Evolutionary conservation across 2,113 vertebrate genomes (phyloP).

Genomic region (Athene cunicularia): DNA sequence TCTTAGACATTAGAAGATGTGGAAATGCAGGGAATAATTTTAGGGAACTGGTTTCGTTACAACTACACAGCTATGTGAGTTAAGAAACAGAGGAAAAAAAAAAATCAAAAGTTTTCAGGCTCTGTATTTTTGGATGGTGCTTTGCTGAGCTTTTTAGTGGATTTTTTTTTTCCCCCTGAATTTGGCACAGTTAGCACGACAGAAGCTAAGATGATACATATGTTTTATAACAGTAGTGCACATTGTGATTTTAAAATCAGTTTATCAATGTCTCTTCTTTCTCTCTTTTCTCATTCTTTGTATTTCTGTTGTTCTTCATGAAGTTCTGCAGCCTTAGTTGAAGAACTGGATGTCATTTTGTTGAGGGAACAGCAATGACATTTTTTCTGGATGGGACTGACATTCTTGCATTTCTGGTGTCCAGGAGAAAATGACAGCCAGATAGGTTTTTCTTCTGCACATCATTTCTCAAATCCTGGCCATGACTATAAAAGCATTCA

Average conservation of each 20-base stretch:
- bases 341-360: neutral
- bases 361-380: neutral
- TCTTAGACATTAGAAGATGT: neutral
- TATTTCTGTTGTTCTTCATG: neutral
- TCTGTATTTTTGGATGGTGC: slow-evolving; percentile 33
- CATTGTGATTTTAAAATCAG: slow-evolving; percentile 37
- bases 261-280: slow-evolving; percentile 45
- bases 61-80: neutral
- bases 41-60: neutral
- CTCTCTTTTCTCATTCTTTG: neutral
- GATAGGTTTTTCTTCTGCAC: neutral
- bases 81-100: neutral
- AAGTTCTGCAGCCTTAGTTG: neutral
- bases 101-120: slow-evolving; percentile 11
- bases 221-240: slow-evolving; percentile 59
- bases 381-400: neutral
- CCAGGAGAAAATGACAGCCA: neutral
- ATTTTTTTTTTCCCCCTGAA: neutral
- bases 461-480: neutral
- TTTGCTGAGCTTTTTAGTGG: slow-evolving; percentile 17
- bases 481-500: neutral
- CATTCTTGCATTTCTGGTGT: neutral
- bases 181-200: slow-evolving; percentile 44
- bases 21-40: neutral
- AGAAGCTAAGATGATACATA: slow-evolving; percentile 58